Conservation (phyloP, 2,113 vertebrate genomes). For the Hipposideros armiger region DNA sequence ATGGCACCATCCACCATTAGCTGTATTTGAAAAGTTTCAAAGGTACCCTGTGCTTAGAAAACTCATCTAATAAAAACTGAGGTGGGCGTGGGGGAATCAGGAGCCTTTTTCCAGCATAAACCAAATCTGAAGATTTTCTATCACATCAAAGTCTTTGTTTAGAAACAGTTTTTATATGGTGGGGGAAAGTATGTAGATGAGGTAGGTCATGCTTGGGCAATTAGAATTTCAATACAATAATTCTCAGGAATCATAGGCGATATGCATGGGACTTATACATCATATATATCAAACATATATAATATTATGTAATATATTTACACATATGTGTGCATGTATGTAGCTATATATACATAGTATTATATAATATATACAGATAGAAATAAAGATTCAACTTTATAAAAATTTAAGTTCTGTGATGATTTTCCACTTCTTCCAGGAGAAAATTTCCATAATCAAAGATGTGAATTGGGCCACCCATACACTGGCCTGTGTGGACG, state of each 20-base stretch:
- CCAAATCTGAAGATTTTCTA: constrained; percentile 29
- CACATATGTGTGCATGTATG: neutral
- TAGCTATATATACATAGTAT: neutral
- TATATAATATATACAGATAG: neutral
- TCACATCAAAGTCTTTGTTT: neutral
- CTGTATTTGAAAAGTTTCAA: constrained; percentile 47
- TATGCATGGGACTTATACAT: neutral
- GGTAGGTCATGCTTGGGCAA: neutral
- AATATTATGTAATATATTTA: neutral
- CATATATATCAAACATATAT: neutral
- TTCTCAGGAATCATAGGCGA: neutral
- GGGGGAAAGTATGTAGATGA: neutral
- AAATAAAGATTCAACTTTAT: neutral
- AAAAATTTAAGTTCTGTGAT: neutral
- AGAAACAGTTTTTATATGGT: neutral
- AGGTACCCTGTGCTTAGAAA: neutral
- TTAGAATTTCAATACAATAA: neutral
- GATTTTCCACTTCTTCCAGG: neutral
- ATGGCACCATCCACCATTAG: constrained; percentile 30
- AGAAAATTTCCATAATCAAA: neutral
- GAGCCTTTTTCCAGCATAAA: neutral
- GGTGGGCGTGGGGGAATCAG: neutral
- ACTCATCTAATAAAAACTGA: constrained; percentile 12
- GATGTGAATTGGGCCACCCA: neutral
- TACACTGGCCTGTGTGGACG: neutral